Evolutionary conservation across 2,888 invertebrate species (phyloP).

Genomic region (Saturnia pavonia): DNA sequence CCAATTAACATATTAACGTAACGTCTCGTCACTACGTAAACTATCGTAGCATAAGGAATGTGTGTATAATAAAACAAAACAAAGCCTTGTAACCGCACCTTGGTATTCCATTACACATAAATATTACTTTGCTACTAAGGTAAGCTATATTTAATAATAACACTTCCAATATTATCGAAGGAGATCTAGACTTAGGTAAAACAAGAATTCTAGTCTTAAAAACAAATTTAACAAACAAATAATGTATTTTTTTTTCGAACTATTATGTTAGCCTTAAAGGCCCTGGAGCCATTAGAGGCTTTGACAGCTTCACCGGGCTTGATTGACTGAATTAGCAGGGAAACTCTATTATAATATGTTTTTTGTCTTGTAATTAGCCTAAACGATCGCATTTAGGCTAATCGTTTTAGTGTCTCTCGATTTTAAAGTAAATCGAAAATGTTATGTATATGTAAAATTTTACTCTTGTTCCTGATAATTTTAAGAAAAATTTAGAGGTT

Average conservation of each 20-base stretch:
- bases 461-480: neutral
- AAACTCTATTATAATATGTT: no score
- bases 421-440: neutral
- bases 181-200: neutral
- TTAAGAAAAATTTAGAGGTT: no score
- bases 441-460: neutral
- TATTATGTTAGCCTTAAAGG: no score
- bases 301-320: no score
- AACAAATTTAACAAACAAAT: neutral
- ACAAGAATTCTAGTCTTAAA: neutral
- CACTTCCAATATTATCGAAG: neutral
- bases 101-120: conserved; percentile 4
- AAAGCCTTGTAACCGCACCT: conserved; percentile 15
- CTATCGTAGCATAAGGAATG: conserved; percentile 25
- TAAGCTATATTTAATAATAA: neutral
- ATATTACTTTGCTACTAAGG: conserved; percentile 7
- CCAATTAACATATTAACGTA: conserved; percentile 36
- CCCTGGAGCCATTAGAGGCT: no score
- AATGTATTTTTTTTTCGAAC: no score
- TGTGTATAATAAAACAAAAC: conserved; percentile 27
- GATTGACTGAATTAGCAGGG: no score
- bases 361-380: neutral
- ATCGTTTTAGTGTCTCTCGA: neutral
- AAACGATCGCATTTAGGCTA: neutral
- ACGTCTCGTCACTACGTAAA: conserved; percentile 27